These are phyloP conservation scores for Halichoeres trimaculatus DNA, from an alignment of 2,113 vertebrate species.

Conservation along the genomic window DNA sequence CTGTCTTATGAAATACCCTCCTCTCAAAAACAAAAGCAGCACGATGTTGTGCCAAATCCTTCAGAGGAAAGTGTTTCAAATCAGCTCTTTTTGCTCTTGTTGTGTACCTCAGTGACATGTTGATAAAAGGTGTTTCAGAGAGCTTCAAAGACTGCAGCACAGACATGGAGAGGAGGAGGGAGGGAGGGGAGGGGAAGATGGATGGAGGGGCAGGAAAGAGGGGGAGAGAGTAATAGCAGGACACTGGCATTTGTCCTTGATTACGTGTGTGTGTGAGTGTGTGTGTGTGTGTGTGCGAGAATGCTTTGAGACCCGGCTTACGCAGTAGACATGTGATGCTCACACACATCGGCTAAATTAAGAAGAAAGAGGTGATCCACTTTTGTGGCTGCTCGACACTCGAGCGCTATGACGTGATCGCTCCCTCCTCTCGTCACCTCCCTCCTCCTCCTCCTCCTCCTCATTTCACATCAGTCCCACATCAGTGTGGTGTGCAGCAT, in stretches of 20 bases:
- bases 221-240: slow-evolving; percentile 61
- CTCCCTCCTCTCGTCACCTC: slow-evolving; percentile 34
- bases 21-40: background rate
- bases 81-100: background rate
- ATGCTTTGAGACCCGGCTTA: slow-evolving; percentile 52
- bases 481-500: slow-evolving; percentile 50
- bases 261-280: slow-evolving; percentile 20
- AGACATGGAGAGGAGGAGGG: background rate
- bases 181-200: slow-evolving; percentile 19
- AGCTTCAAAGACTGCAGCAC: slow-evolving; percentile 55
- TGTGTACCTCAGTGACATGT: background rate
- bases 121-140: slow-evolving; percentile 2
- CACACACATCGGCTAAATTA: slow-evolving; percentile 60
- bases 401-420: slow-evolving; percentile 37
- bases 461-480: slow-evolving; percentile 22
- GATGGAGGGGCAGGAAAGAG: slow-evolving; percentile 29
- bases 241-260: slow-evolving; percentile 71
- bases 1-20: background rate
- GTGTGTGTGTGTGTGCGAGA: slow-evolving; percentile 22
- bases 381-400: slow-evolving; percentile 46
- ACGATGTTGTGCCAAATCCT: background rate
- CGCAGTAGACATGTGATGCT: slow-evolving; percentile 67
- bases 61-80: background rate
- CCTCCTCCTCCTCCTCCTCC: slow-evolving; percentile 2
- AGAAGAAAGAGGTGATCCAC: slow-evolving; percentile 55